Base-by-base conservation (phyloP, 2,888 invertebrate species). In the Phyto melanocephala region DNA sequence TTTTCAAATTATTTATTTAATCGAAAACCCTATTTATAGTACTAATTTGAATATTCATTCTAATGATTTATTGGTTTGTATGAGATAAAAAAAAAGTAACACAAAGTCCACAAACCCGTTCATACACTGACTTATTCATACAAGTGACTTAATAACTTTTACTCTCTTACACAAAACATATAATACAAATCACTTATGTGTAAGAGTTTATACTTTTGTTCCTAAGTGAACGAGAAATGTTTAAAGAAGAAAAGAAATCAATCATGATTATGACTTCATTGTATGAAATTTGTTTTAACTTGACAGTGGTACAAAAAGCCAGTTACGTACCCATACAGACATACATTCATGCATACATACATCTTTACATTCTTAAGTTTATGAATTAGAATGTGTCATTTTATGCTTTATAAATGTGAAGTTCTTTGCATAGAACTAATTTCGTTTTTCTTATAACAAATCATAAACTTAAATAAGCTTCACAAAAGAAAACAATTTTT, bases 191-290 rank as follows among this genome's bases (percentile, higher is more conserved):
- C n/a, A n/a, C 13, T 10, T 37, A n/a, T 52, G 15, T 20, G 33
- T 35, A 40, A 20, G 10, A 35, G 11, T n/a, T n/a, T n/a, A n/a
- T 22, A 54, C 40, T 74, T 63, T 74, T 63, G 72, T 54, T 63
- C 20, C 5, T 40, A 8, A 74, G 72, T 72, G 62, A 62, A 74
- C 5, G n/a, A 11, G 8, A 22, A 7, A 10, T 17, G 15, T 68
- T 10, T 35, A 67, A 22, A 54, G 10, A n/a, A 15, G 52, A 71
- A 56, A 63, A 71, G 15, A 71, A 72, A 79, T 67, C 72, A 79
- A 79, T 79, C 78, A 79, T 65, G 71, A 72, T 72, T 72, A 67
- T 65, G 58, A 65, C 56, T 78, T 17, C 63, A 72, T 65, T 79
- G 71, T 79, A 58, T 40, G 24, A 40, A 65, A 65, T 40, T 1